These are phyloP conservation scores for Cottus gobio DNA, from an alignment of 2,113 vertebrate species.

Conservation along the genomic window DNA sequence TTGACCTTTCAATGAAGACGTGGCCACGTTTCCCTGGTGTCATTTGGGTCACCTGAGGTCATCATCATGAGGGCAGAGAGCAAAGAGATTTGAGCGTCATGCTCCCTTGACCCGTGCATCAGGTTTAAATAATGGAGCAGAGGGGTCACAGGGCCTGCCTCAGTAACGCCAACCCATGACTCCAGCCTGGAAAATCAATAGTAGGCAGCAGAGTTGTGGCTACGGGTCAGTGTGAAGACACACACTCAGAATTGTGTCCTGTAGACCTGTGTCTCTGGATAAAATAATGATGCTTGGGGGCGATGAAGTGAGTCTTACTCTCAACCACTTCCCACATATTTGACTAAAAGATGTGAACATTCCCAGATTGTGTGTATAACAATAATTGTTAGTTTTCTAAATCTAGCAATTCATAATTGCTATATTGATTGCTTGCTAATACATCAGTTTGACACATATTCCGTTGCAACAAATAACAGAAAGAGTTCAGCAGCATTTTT, in stretches of 20 bases:
- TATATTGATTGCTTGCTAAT: too few species aligned
- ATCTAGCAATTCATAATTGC: background rate
- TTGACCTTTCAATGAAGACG: constrained; percentile 47
- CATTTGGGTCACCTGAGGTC: background rate
- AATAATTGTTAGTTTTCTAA: background rate
- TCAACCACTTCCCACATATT: background rate
- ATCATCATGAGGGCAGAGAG: constrained; percentile 32
- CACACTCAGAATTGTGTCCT: constrained; percentile 17
- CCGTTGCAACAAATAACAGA: background rate
- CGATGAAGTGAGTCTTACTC: background rate
- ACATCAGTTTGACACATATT: too few species aligned
- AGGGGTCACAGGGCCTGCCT: constrained; percentile 20
- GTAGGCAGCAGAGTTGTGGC: constrained; percentile 35
- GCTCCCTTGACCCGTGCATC: constrained; percentile 47
- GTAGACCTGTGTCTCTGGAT: constrained; percentile 5
- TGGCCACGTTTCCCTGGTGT: constrained; percentile 14
- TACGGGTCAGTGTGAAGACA: constrained; percentile 46
- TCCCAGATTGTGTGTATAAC: background rate
- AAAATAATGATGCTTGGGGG: constrained; percentile 5
- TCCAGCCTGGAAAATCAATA: constrained; percentile 69
- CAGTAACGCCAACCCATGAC: constrained; percentile 42
- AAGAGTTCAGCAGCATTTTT: too few species aligned
- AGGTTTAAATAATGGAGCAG: constrained; percentile 70
- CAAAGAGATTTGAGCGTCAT: constrained; percentile 34
- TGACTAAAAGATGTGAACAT: background rate